Conservation (phyloP, 2,113 vertebrate genomes). For the Dipodomys merriami region DNA sequence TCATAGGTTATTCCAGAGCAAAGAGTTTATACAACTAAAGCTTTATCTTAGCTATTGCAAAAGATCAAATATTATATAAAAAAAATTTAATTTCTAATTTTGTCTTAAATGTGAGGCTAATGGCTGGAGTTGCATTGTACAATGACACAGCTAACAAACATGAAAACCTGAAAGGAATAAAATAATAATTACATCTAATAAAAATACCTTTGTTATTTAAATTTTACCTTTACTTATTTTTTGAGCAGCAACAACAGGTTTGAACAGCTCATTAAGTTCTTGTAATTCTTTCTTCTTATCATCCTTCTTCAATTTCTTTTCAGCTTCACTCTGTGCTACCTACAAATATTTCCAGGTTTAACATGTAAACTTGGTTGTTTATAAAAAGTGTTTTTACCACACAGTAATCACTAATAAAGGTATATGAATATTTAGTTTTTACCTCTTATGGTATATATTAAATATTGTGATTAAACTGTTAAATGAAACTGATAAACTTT, state of each 20-base stretch:
- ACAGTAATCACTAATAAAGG: background rate
- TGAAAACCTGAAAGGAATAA: conserved; percentile 11
- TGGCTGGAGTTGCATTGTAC: background rate
- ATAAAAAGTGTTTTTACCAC: background rate
- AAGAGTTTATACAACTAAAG: background rate
- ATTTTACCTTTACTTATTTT: conserved; percentile 97
- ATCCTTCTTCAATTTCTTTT: conserved; percentile 92
- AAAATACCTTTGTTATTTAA: conserved; percentile 26
- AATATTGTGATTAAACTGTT: conserved; percentile 31
- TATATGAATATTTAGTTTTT: background rate
- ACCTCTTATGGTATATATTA: conserved; percentile 2
- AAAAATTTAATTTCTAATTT: conserved; percentile 8
- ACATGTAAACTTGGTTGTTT: conserved; percentile 42
- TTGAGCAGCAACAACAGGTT: conserved; percentile 96
- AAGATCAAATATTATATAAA: conserved; percentile 20
- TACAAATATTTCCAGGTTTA: conserved; percentile 76
- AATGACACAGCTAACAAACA: background rate
- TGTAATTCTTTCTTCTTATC: conserved; percentile 97
- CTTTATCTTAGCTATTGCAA: background rate
- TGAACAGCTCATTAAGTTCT: conserved; percentile 98
- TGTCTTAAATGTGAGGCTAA: background rate
- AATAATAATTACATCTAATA: conserved; percentile 19
- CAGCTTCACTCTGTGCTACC: conserved; percentile 88
- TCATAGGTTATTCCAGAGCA: background rate
- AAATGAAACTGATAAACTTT: conserved; percentile 6